Conservation (phyloP, 1,140 invertebrate species). For the Cepaea nemoralis region DNA sequence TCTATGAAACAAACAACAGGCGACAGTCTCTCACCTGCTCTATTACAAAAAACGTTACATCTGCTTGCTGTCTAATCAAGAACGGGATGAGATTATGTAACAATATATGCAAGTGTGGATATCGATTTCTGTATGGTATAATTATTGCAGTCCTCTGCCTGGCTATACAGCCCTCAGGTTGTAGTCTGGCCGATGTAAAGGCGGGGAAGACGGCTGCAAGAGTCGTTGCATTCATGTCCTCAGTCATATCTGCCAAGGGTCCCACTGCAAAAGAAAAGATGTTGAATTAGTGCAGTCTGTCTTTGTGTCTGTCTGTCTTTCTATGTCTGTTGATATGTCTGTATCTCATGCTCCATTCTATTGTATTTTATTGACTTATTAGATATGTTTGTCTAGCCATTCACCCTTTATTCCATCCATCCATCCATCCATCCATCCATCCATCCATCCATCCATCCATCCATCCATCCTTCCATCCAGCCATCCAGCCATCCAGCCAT, state of each 20-base stretch:
- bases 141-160: slow-evolving; percentile 74
- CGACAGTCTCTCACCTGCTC: slow-evolving; percentile 62
- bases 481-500: no score
- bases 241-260: background rate
- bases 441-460: no score
- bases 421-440: no score
- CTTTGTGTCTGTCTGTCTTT: no score
- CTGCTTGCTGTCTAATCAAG: slow-evolving; percentile 53
- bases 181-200: slow-evolving; percentile 80
- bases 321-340: no score
- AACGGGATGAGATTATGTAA: slow-evolving; percentile 59
- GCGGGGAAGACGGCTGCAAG: background rate
- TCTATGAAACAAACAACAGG: no score
- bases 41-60: slow-evolving; percentile 61
- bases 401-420: no score
- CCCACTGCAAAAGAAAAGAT: background rate
- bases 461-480: no score
- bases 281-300: no score
- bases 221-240: background rate
- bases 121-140: slow-evolving; percentile 62
- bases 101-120: slow-evolving; percentile 68
- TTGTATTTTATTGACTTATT: no score
- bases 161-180: slow-evolving; percentile 81
- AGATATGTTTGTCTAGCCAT: no score
- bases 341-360: no score